Conservation (phyloP, 2,888 invertebrate genomes). For the Alsophila aescularia region DNA sequence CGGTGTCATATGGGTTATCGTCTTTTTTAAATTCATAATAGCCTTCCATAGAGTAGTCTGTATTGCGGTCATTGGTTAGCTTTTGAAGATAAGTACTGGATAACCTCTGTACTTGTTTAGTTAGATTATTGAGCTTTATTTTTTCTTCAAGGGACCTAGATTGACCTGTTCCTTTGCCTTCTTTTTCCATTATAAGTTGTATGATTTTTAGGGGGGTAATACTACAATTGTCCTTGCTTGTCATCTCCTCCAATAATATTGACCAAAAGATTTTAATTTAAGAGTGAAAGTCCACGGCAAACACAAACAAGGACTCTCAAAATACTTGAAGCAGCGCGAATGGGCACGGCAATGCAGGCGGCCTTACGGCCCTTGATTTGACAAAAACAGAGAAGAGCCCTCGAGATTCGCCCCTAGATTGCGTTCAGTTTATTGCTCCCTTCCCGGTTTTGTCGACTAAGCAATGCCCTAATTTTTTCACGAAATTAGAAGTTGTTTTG, state of each 20-base stretch:
- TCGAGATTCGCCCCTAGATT: slow-evolving; percentile 59
- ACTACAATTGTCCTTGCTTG: neutral
- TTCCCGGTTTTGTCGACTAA: slow-evolving; percentile 47
- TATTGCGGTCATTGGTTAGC: no score
- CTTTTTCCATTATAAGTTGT: no score
- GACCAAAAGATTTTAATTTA: neutral
- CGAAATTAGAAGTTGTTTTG: slow-evolving; percentile 5
- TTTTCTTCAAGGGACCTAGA: no score
- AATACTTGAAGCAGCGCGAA: slow-evolving; percentile 20
- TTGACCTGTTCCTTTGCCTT: no score
- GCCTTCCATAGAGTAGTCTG: no score
- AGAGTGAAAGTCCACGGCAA: slow-evolving; percentile 1
- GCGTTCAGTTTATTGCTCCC: slow-evolving; percentile 54
- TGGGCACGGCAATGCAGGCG: slow-evolving; percentile 23
- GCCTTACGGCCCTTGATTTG: slow-evolving; percentile 49
- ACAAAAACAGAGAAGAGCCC: slow-evolving; percentile 60
- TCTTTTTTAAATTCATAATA: no score
- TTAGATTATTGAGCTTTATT: no score
- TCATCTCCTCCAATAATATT: no score
- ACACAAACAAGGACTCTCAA: slow-evolving; percentile 2
- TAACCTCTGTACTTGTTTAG: no score
- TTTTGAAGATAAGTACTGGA: no score
- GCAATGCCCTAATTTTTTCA: slow-evolving; percentile 38
- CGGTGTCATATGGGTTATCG: no score
- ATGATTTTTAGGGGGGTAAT: no score